Evolutionary conservation across 2,113 vertebrate genomes (phyloP), one percentile per base, ranked within the genome.

Genomic region (Forbesichthys papilliferus): DNA sequence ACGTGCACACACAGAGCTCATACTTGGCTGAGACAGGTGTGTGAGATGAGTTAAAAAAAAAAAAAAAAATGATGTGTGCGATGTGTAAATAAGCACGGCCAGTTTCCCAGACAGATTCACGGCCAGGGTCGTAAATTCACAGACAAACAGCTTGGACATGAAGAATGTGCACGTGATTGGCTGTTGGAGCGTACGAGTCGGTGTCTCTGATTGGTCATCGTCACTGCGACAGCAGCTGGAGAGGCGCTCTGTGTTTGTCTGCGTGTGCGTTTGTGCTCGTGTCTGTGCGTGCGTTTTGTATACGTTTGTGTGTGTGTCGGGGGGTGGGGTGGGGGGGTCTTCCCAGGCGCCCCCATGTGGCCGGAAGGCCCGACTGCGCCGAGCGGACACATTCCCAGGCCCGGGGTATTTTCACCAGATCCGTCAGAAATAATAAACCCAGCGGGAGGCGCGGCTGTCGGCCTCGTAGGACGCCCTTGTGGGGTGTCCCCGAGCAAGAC

Each of bases 401-500:
- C 73, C 73, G 60, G 74, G 75, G 77, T 87, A 84, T 90, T 87
- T 87, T 86, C 73, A 71, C 48, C 54, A 75, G 48, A 48, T 10
- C 61, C 60, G 47, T 74, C 74, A 76, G 71, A 69, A 78, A 79
- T 85, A 86, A 87, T 82, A 81, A 86, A 77, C 72, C 46, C 12
- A 13, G 55, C 46, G 54, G 27, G 14, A 12, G 27, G 61, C 16
- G 42, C 57, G 73, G 63, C 53, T 68, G 36, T 74, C 33, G 54
- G 75, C 46, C 65, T 53, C 59, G 48, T 34, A 55, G 63, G 27
- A 27, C 34, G 36, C 75, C 60, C 69, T 75, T 51, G 27, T 27
- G 27, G 71, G 79, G 89, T 90, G 84, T 89, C 73, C 51, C 72
- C 67, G 86, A 87, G 73, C 72, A 52, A 72, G 84, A 14, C 81